These are phyloP conservation scores for Clytia hemisphaerica DNA, from an alignment of 30 jellyfish, hydroid and myxozoan species.

Conservation along the genomic window DNA sequence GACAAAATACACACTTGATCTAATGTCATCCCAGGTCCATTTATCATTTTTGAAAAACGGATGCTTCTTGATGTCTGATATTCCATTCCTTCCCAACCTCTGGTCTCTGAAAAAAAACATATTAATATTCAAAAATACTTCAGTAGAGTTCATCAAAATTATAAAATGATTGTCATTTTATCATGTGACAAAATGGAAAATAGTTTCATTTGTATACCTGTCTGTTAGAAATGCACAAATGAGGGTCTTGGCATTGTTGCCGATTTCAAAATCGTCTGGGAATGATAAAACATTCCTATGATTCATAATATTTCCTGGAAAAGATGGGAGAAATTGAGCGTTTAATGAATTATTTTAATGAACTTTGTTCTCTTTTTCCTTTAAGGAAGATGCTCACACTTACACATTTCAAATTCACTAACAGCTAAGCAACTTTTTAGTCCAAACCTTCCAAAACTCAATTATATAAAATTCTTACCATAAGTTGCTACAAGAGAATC, in stretches of 20 bases:
- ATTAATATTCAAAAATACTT: neutral
- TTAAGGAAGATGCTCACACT: too few relatives aligned
- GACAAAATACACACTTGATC: slow-evolving; percentile 59
- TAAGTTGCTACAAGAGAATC: slow-evolving; percentile 96
- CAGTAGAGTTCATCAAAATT: neutral
- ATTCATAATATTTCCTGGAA: slow-evolving; percentile 85
- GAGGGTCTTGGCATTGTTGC: slow-evolving; percentile 63
- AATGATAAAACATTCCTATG: slow-evolving; percentile 76
- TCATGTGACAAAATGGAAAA: neutral
- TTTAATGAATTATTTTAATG: neutral
- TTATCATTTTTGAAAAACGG: slow-evolving; percentile 62
- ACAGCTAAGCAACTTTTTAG: neutral
- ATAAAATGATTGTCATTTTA: neutral
- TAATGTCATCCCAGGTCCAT: slow-evolving; percentile 84
- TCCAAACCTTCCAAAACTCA: neutral
- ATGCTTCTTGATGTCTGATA: slow-evolving; percentile 67
- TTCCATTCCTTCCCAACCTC: slow-evolving; percentile 83
- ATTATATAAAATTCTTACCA: slow-evolving; percentile 44
- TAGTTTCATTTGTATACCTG: slow-evolving; percentile 36
- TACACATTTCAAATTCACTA: neutral
- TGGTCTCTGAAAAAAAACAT: slow-evolving; percentile 41
- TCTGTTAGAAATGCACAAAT: slow-evolving; percentile 85
- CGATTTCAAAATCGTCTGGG: slow-evolving; percentile 84
- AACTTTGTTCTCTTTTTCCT: too few relatives aligned
- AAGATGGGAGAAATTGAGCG: neutral